Base-by-base conservation (phyloP, 2,113 vertebrate genomes). In the Zosterops borbonicus region DNA sequence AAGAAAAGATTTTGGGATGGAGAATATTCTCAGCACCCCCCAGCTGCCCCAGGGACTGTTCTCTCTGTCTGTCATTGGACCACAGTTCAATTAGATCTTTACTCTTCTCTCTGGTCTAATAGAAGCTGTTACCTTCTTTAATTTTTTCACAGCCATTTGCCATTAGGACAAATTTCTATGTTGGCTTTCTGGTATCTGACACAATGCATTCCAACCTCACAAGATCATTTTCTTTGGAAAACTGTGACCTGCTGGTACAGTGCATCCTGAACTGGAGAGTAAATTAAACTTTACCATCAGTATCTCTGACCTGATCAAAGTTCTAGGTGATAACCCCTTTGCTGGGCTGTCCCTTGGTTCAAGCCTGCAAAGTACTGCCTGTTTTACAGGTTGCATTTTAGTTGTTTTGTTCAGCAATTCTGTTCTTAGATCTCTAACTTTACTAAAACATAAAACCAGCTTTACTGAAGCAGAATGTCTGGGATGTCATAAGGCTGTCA, bases 221-320 rank as follows among this genome's bases (percentile, higher is more conserved):
- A 4, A 2, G 11, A 5, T 25, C 12, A n/a, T 84, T 80, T 79
- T 35, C 39, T 68, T 53, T 27, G n/a, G 47, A 67, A 75, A 85
- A 44, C 3, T 1, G 0, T 37, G 22, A 28, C 3, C 15, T 11
- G 1, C 37, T 71, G 14, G 33, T 53, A 14, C 20, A 81, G 17
- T 17, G 17, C 21, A 9, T 82, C 42, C 35, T 60, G 47, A 79
- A 60, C 9, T 67, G 19, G 7, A 70, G 28, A 70, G 15, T 22
- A 58, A 70, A 46, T 52, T 11, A 47, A 33, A 58, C 6, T 1
- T 19, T 62, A 27, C 11, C 29, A 33, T 50, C 50, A 44, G 6
- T 14, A 15, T 41, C 24, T 41, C 12, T 58, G n/a, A 41, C 29
- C 31, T 69, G 64, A 6, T 12, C 44, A 0, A 73, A 64, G 13